Evolutionary conservation across 2,797 vertebrate species (phyloP).

Genomic region (Enteromius anoplus): DNA sequence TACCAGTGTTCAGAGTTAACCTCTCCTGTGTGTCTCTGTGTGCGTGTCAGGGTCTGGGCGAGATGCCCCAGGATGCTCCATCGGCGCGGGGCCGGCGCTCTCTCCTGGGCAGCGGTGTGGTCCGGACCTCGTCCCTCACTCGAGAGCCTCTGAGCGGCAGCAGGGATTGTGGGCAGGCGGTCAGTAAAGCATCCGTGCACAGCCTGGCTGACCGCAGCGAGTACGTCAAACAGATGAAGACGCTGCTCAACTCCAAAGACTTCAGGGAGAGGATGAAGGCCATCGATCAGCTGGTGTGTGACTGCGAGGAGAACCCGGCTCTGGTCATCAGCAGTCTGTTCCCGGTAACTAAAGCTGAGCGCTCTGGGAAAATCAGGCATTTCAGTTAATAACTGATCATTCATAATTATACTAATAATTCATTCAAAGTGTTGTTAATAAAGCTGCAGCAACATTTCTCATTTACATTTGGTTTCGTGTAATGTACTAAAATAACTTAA

Average conservation of each 20-base stretch:
- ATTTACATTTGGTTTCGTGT: too few species aligned
- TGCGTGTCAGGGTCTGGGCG: slow-evolving; percentile 84
- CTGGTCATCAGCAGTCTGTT: slow-evolving; percentile 84
- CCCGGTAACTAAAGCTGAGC: slow-evolving; percentile 65
- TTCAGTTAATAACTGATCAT: neutral
- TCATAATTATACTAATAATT: neutral
- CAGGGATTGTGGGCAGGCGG: slow-evolving; percentile 74
- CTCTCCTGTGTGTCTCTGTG: too few species aligned
- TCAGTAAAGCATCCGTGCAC: slow-evolving; percentile 74
- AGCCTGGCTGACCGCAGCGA: slow-evolving; percentile 85
- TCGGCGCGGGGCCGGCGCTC: slow-evolving; percentile 88
- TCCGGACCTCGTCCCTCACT: slow-evolving; percentile 84
- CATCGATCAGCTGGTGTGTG: slow-evolving; percentile 84
- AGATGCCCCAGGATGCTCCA: slow-evolving; percentile 85
- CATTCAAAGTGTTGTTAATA: neutral
- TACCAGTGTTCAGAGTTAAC: too few species aligned
- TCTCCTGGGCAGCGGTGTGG: slow-evolving; percentile 79
- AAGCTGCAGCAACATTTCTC: neutral
- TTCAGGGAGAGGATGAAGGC: slow-evolving; percentile 89
- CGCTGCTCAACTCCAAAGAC: slow-evolving; percentile 84
- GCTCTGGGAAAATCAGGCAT: too few species aligned
- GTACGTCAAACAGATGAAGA: slow-evolving; percentile 80
- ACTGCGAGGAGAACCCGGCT: slow-evolving; percentile 83
- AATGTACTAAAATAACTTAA: neutral
- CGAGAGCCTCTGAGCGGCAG: slow-evolving; percentile 79